These are phyloP conservation scores for Planiliza haematocheilus DNA, from an alignment of 2,113 vertebrate species.

Conservation along the genomic window DNA sequence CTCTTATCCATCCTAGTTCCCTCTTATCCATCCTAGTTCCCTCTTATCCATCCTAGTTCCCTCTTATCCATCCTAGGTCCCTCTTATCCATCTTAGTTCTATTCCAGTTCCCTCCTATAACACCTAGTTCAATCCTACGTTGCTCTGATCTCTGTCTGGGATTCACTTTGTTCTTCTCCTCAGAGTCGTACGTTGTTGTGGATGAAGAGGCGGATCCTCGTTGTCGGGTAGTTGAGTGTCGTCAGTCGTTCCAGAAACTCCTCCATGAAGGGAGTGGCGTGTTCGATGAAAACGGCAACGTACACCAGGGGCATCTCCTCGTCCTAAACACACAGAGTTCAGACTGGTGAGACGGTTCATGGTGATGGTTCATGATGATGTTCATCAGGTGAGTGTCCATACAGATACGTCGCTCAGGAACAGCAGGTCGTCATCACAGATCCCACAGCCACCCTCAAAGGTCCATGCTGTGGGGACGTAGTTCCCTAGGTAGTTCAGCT, in stretches of 20 bases:
- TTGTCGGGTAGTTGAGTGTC: slow-evolving; percentile 56
- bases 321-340: slow-evolving; percentile 32
- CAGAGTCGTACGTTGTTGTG: slow-evolving; percentile 66
- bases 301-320: slow-evolving; percentile 68
- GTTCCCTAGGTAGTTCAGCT: slow-evolving; percentile 75
- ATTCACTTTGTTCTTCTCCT: too few species aligned
- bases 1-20: too few species aligned
- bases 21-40: too few species aligned
- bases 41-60: too few species aligned
- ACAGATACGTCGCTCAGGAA: slow-evolving; percentile 36
- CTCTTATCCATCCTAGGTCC: too few species aligned
- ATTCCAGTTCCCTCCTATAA: too few species aligned
- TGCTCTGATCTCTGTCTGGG: too few species aligned
- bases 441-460: slow-evolving; percentile 58
- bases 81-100: too few species aligned
- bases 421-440: slow-evolving; percentile 68
- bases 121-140: too few species aligned
- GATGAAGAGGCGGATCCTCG: slow-evolving; percentile 67
- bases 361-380: too few species aligned
- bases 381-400: accelerated
- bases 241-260: slow-evolving; percentile 71
- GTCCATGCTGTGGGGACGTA: slow-evolving; percentile 72
- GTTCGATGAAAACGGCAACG: slow-evolving; percentile 63
- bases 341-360: not conserved
- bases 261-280: slow-evolving; percentile 70